Conservation (phyloP, 2,888 invertebrate species). For the Rhyacophila evoluta region DNA sequence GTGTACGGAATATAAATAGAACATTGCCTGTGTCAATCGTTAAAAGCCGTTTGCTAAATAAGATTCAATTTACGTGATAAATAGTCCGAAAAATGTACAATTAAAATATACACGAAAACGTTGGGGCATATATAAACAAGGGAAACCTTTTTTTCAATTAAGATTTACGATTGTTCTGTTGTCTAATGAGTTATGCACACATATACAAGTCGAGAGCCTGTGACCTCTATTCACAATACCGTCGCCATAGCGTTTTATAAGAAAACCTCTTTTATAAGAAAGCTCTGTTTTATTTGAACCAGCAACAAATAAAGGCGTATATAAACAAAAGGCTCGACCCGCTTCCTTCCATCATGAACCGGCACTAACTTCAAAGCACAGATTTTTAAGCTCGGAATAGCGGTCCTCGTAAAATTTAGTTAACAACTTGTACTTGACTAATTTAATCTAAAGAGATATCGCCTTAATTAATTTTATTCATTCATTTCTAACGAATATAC, state of each 20-base stretch:
- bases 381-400: neutral
- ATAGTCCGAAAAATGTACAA: no score
- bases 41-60: no score
- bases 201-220: neutral
- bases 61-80: no score
- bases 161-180: conserved; percentile 8
- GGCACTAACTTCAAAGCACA: neutral
- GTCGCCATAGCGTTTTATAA: neutral
- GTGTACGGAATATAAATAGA: no score
- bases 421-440: no score
- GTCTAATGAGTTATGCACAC: neutral
- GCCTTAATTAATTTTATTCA: no score
- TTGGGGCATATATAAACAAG: no score
- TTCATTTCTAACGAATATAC: no score
- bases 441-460: no score
- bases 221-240: neutral
- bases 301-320: neutral
- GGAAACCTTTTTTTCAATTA: neutral
- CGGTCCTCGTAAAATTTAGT: neutral
- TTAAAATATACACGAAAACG: no score
- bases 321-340: neutral
- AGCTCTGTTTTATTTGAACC: neutral
- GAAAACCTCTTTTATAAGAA: conserved; percentile 24
- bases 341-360: neutral
- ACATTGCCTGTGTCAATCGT: no score